Base-by-base conservation (phyloP, 2,113 vertebrate species). In the Brachyistius frenatus region DNA sequence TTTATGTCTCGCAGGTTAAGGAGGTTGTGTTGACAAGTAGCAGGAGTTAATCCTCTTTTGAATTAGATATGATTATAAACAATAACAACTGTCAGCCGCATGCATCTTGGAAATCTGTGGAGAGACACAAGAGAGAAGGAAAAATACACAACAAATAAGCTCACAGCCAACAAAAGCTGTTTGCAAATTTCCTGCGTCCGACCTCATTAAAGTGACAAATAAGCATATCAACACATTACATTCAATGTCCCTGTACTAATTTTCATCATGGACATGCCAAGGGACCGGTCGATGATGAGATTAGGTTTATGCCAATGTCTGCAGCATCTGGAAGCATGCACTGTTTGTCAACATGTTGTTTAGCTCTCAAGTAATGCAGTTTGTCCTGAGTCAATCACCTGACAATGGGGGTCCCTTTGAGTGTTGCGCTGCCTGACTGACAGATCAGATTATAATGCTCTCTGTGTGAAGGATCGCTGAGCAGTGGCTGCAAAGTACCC, bases 191-290 rank as follows among this genome's bases (percentile, higher is more conserved):
- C 14, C 23, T 32, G 49, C 7, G 7, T 73, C 72, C 69, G 82
- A 62, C 44, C 80, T 86, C 80, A 88, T 84, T 83, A 85, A 14
- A 77, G 58, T 83, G 85, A 90, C 66, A 75, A 88, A 89, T 82
- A 77, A 83, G 79, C 86, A 68, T 14, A 81, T 90, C 78, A 88
- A 76, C 84, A 85, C 79, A 89, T 92, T 84, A 84, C 77, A 67
- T 67, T 72, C 39, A 75, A 75, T 83, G 67, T 73, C 62, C 46
- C 66, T 70, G 50, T 65, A 54, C 67, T 83, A 81, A 87, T 85
- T 85, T 52, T 63, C n/a, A 86, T 88, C 81, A 73, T 7, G 53
- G 37, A 75, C 65, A 73, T 78, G 57, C 75, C 69, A 41, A 68
- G 86, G 81, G 77, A 89, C 68, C 33, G 53, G 41, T 60, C 61